Evolutionary conservation across 2,888 invertebrate species (phyloP).

Genomic region (Nomada hirtipes): DNA sequence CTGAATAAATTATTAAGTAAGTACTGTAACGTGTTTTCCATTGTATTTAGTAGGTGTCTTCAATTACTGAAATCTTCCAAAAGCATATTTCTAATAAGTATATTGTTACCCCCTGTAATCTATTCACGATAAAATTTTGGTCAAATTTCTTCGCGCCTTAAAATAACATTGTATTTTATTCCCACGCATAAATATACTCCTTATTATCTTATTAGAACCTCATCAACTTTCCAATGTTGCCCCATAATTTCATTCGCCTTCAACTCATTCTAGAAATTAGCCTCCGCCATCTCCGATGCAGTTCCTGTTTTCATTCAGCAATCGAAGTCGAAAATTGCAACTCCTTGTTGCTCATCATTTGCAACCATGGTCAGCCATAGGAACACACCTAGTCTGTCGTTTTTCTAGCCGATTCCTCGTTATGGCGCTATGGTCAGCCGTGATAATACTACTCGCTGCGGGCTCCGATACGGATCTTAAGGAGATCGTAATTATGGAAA

Average conservation of each 20-base stretch:
- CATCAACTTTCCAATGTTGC: too few relatives aligned
- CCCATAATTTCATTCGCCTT: not conserved
- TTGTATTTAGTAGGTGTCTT: too few relatives aligned
- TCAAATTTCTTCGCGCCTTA: too few relatives aligned
- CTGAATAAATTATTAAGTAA: too few relatives aligned
- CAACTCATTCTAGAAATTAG: not conserved
- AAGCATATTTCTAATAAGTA: too few relatives aligned
- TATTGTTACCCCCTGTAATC: too few relatives aligned
- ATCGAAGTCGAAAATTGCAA: slow-evolving; percentile 20
- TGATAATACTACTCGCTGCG: slow-evolving; percentile 64
- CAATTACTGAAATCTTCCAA: too few relatives aligned
- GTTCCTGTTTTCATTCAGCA: not conserved
- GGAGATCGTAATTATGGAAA: slow-evolving; percentile 77
- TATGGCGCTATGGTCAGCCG: slow-evolving; percentile 19
- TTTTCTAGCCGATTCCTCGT: slow-evolving; percentile 55
- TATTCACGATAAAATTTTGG: too few relatives aligned
- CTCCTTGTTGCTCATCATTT: slow-evolving; percentile 59
- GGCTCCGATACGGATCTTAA: slow-evolving; percentile 66
- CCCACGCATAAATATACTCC: too few relatives aligned
- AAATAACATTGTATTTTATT: too few relatives aligned
- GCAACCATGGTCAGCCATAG: slow-evolving; percentile 27
- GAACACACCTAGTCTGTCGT: slow-evolving; percentile 47
- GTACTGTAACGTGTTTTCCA: too few relatives aligned
- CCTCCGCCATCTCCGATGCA: not conserved
- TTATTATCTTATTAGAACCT: too few relatives aligned